Percentiles rank a stretch among this genome's conserved stretches.
Evolutionary conservation across 2,113 vertebrate genomes (phyloP).

Genomic region (Ophiodon elongatus): DNA sequence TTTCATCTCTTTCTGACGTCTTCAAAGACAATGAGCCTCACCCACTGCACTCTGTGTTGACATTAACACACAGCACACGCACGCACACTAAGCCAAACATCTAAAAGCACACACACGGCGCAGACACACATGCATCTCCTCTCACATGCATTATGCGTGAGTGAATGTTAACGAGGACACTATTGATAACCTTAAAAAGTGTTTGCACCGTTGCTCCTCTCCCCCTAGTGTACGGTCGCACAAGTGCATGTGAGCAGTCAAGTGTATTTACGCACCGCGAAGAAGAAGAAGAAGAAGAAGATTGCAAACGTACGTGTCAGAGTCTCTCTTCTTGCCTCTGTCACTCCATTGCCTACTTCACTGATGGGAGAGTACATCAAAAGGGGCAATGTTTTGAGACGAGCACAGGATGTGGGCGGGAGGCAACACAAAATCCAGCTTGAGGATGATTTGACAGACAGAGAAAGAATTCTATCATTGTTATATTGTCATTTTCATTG

Average conservation of each 20-base stretch:
- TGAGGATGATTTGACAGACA: slow-evolving; percentile 57
- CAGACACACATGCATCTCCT: neutral
- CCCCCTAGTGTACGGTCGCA: neutral
- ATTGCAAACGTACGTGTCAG: slow-evolving; percentile 14
- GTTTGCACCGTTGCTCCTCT: slow-evolving; percentile 17
- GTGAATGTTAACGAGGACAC: slow-evolving; percentile 60
- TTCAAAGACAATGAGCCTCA: slow-evolving; percentile 84
- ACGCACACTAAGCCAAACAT: slow-evolving; percentile 51
- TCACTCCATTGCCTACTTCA: slow-evolving; percentile 45
- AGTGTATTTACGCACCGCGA: slow-evolving; percentile 25
- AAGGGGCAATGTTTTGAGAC: slow-evolving; percentile 55
- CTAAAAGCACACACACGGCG: slow-evolving; percentile 41
- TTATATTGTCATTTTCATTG: slow-evolving; percentile 47
- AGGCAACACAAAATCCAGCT: slow-evolving; percentile 49
- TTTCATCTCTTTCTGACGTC: slow-evolving; percentile 80
- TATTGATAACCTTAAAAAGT: slow-evolving; percentile 61
- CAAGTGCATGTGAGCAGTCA: neutral
- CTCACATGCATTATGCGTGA: slow-evolving; percentile 32
- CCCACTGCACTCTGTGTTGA: slow-evolving; percentile 59
- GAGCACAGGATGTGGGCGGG: slow-evolving; percentile 40
- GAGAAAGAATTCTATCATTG: slow-evolving; percentile 56
- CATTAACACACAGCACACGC: slow-evolving; percentile 61
- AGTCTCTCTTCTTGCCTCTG: slow-evolving; percentile 47
- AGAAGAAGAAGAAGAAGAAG: slow-evolving; percentile 3
- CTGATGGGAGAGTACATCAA: slow-evolving; percentile 52